phyloP scores from a whole-genome alignment of 2,888 invertebrate genomes.

The Acleris emargana region DNA sequence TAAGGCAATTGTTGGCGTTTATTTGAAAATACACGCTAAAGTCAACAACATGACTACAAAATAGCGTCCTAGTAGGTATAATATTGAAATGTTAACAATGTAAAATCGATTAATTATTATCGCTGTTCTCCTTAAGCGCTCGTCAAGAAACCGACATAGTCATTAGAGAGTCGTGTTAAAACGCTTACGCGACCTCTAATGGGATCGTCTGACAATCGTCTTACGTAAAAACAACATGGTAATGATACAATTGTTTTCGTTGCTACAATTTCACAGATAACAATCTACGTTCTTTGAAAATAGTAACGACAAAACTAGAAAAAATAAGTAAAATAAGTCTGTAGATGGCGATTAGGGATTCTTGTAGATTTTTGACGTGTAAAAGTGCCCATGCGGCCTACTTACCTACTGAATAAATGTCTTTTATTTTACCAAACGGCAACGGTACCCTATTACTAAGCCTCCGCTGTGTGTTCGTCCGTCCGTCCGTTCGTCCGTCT shows the following conservation, averaged over 20 bases:
- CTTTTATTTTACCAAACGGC: no score
- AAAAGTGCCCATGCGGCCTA: no score
- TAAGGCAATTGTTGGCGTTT: no score
- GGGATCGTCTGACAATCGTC: conserved; percentile 24
- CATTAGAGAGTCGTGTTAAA: conserved; percentile 35
- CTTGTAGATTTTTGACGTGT: no score
- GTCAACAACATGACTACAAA: no score
- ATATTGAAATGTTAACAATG: background rate
- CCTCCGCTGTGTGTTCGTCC: no score
- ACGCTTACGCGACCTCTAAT: conserved; percentile 35
- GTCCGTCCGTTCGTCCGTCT: no score
- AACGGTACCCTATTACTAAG: no score
- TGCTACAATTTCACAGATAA: conserved; percentile 12
- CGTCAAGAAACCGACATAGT: conserved; percentile 35
- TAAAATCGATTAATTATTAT: conserved; percentile 7
- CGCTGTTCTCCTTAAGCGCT: conserved; percentile 11
- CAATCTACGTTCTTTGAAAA: conserved; percentile 4
- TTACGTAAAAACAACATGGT: conserved; percentile 19
- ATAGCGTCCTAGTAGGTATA: no score
- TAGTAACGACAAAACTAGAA: conserved; percentile 34
- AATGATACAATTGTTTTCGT: conserved; percentile 1
- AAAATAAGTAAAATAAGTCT: conserved; percentile 2
- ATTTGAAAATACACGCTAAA: no score
- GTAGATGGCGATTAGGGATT: no score
- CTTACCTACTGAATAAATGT: no score